Base-by-base conservation (phyloP, 2,113 vertebrate species). In the Petromus typicus region DNA sequence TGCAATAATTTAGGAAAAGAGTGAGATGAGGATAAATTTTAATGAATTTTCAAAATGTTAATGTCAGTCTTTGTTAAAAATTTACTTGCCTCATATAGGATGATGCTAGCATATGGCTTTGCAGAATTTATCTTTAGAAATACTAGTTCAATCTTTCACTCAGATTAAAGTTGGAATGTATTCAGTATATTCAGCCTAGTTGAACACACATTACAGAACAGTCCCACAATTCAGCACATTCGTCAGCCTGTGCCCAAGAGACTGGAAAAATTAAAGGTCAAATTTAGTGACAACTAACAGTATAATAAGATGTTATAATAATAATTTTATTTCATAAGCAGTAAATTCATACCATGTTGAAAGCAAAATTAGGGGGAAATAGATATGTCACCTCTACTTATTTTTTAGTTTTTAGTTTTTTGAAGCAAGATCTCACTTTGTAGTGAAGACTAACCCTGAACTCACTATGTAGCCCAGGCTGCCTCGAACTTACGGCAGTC, bases 71-170 rank as follows among this genome's bases (percentile, higher is more conserved):
- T 82, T 93, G 23, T 22, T 73, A 86, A 3, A 86, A 14, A 22
- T 93, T 34, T 76, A 63, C 51, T 59, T 82, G 66, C n/a, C 66
- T 76, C 5, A 17, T 69, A 16, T 7, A 67, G 16, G n/a, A 59
- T 82, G 40, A 22, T 93, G 67, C 7, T 90, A n/a, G 51, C 71
- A 87, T 11, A 76, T 59, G 3, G 51, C 37, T 86, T 82, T 83
- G 10, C 7, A 81, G 34, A 95, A 86, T 81, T 17, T 82, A 57
- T 90, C 57, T 93, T 93, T 76, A 51, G 51, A 75, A 96, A 93
- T 91, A 66, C 2, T 91, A 18, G 14, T 48, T 93, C 59, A 82
- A 11, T 91, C 73, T 93, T 86, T 90, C 64, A 93, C 59, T 93
- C 32, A 57, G 56, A 73, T 80, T 85, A 57, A 90, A 81, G 37